Conservation (phyloP, 2,888 invertebrate species). For the Eristalis pertinax region DNA sequence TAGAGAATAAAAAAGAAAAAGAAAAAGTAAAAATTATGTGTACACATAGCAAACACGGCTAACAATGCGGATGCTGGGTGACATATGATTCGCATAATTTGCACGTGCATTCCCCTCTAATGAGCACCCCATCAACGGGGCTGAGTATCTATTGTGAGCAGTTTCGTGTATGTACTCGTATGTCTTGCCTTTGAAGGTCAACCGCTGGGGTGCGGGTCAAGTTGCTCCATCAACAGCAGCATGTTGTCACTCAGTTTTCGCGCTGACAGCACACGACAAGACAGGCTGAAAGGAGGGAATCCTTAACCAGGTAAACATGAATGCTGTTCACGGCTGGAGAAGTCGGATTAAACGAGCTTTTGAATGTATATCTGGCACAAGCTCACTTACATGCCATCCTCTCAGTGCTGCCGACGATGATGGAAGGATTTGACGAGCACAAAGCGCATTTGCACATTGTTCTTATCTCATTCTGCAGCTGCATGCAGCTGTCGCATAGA, state of each 20-base stretch:
- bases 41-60: background rate
- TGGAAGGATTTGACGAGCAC: constrained; percentile 47
- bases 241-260: constrained; percentile 27
- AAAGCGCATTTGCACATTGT: constrained; percentile 51
- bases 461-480: constrained; percentile 18
- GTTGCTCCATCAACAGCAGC: constrained; percentile 41
- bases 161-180: constrained; percentile 10
- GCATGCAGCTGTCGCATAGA: constrained; percentile 4
- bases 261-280: background rate
- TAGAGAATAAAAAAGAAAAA: background rate
- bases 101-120: constrained; percentile 67
- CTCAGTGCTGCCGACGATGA: background rate
- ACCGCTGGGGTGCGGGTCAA: constrained; percentile 51
- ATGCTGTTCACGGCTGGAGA: constrained; percentile 22
- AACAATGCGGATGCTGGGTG: constrained; percentile 37
- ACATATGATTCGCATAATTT: constrained; percentile 55
- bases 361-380: constrained; percentile 48
- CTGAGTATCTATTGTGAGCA: background rate
- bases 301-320: constrained; percentile 44
- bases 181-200: constrained; percentile 56
- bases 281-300: constrained; percentile 2
- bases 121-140: constrained; percentile 45
- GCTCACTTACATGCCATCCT: constrained; percentile 41
- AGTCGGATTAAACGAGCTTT: constrained; percentile 50
- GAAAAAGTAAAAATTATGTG: background rate